These are phyloP conservation scores for Scaptodrosophila latifasciaeformis DNA, from an alignment of 2,888 invertebrate species.

Conservation along the genomic window DNA sequence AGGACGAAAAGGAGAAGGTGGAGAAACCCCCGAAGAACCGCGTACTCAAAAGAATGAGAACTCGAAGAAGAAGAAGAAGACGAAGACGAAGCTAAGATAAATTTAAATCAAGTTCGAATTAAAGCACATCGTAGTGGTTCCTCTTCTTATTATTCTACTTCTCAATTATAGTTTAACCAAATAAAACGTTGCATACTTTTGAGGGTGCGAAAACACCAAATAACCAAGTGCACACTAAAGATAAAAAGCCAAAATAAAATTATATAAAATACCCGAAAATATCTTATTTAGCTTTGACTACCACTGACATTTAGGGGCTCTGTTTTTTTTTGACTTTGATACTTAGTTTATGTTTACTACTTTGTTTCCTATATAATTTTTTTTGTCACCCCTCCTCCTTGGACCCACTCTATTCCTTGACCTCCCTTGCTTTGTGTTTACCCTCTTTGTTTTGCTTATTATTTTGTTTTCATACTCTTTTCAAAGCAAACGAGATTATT, in stretches of 20 bases:
- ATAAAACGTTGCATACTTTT: slow-evolving; percentile 58
- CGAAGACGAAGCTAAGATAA: neutral
- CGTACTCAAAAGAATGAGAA: no score
- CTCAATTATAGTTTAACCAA: slow-evolving; percentile 31
- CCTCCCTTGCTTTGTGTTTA: no score
- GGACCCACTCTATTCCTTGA: neutral
- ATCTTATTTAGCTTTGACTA: slow-evolving; percentile 26
- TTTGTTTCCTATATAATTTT: slow-evolving; percentile 30
- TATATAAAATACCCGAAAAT: no score
- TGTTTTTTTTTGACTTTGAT: slow-evolving; percentile 67
- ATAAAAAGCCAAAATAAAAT: slow-evolving; percentile 28
- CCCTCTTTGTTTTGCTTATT: slow-evolving; percentile 17
- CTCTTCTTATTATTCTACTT: no score
- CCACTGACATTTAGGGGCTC: slow-evolving; percentile 64
- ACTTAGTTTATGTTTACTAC: slow-evolving; percentile 65
- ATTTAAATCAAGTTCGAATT: slow-evolving; percentile 45
- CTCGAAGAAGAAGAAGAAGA: no score
- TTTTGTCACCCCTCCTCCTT: neutral
- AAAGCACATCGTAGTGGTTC: slow-evolving; percentile 32
- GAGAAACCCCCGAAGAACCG: no score
- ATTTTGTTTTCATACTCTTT: no score
- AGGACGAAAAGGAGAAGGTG: no score
- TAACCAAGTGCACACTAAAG: slow-evolving; percentile 3
- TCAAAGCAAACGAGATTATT: no score
- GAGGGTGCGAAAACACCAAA: slow-evolving; percentile 46